Conservation (phyloP, 2,113 vertebrate genomes). For the Canis aureus region DNA sequence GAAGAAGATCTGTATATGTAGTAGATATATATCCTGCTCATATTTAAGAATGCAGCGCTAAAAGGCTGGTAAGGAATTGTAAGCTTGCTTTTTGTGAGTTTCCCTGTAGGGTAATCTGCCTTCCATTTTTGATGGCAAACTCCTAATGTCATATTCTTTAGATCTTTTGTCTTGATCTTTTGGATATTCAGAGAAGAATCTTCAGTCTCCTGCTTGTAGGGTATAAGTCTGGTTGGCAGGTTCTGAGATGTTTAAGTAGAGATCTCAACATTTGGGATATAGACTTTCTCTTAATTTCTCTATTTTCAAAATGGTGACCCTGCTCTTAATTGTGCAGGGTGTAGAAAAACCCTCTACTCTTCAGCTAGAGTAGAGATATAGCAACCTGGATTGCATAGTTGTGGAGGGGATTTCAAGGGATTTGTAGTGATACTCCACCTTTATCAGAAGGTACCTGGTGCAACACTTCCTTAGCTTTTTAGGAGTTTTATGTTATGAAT, state of each 20-base stretch:
- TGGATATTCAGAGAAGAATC: slow-evolving; percentile 7
- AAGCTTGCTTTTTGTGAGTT: background rate
- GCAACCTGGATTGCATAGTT: background rate
- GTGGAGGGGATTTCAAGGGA: background rate
- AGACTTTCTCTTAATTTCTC: background rate
- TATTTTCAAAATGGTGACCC: background rate
- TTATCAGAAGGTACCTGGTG: background rate
- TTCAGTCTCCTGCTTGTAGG: background rate
- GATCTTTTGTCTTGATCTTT: slow-evolving; percentile 25
- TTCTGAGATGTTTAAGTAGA: background rate
- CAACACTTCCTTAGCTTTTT: background rate
- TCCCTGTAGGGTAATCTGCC: background rate
- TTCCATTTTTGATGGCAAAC: slow-evolving; percentile 10
- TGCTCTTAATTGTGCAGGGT: background rate
- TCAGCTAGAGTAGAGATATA: background rate
- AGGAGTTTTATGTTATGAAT: background rate
- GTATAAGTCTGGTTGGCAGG: background rate
- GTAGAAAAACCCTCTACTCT: background rate
- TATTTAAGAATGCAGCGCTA: background rate
- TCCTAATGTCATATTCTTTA: background rate
- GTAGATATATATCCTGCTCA: background rate
- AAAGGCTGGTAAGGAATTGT: background rate
- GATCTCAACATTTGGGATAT: background rate
- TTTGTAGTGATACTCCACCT: background rate
- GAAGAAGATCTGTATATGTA: background rate